Conservation (phyloP, 64 coral and sea anemone species). For the Pocillopora verrucosa region DNA sequence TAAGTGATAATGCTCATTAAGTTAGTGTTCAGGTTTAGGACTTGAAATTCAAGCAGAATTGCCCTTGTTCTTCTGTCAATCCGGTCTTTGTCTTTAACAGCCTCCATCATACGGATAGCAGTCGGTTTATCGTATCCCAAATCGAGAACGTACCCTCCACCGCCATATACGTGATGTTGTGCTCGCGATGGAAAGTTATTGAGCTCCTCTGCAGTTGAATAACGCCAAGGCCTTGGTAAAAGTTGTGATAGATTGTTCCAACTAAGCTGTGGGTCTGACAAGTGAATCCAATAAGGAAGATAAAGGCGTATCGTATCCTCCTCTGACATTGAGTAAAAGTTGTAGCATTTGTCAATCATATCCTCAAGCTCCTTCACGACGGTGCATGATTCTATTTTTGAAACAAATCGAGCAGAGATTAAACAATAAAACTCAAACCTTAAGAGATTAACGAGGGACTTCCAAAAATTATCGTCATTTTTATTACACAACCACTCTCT, state of each 20-base stretch:
- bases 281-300: slow-evolving; percentile 19
- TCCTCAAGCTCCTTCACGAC: slow-evolving; percentile 1
- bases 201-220: slow-evolving; percentile 11
- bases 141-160: slow-evolving; percentile 34
- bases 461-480: too few relatives aligned
- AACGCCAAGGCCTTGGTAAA: slow-evolving; percentile 27
- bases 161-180: slow-evolving; percentile 13
- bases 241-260: slow-evolving; percentile 17
- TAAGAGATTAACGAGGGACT: too few relatives aligned
- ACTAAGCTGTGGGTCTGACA: neutral
- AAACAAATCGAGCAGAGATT: neutral
- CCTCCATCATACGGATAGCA: slow-evolving; percentile 32
- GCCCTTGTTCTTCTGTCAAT: slow-evolving; percentile 39
- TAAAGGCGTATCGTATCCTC: slow-evolving; percentile 27
- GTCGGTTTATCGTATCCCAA: slow-evolving; percentile 19
- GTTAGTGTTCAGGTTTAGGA: slow-evolving; percentile 45
- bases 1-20: slow-evolving; percentile 25
- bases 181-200: slow-evolving; percentile 17
- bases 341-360: slow-evolving; percentile 1
- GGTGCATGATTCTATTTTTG: neutral
- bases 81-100: slow-evolving; percentile 27
- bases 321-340: slow-evolving; percentile 36
- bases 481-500: too few relatives aligned
- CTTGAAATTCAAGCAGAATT: slow-evolving; percentile 23
- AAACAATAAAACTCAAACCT: too few relatives aligned